Percentiles rank a stretch among this genome's conserved stretches.
These are phyloP conservation scores for Spheniscus humboldti DNA, from an alignment of 2,797 vertebrate genomes.

Conservation along the genomic window DNA sequence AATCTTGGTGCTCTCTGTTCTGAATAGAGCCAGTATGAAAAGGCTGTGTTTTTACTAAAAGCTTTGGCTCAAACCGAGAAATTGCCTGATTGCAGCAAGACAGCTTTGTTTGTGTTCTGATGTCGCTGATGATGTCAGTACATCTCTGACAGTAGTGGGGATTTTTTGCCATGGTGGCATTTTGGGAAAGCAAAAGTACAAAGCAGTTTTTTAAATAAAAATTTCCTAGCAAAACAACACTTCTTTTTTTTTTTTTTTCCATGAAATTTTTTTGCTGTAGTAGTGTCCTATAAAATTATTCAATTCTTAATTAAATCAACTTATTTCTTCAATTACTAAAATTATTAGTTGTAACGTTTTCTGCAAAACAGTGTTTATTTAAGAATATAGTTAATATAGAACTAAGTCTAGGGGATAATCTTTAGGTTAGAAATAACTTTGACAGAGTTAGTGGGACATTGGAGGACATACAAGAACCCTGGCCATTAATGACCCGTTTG, in stretches of 20 bases:
- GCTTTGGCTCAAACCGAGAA: not conserved
- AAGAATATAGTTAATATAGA: not conserved
- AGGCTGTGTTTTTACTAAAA: not conserved
- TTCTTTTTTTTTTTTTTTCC: not conserved
- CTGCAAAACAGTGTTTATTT: not conserved
- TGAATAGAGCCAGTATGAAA: not conserved
- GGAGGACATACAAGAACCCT: not conserved
- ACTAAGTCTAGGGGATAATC: not conserved
- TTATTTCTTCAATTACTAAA: not conserved
- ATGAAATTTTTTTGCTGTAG: not conserved
- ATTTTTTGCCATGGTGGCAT: not conserved
- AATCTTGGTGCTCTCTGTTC: not conserved
- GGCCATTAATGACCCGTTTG: accelerated
- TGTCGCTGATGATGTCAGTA: not conserved
- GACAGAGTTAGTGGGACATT: not conserved
- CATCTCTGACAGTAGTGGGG: not conserved
- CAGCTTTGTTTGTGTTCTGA: constrained; percentile 11
- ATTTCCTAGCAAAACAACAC: not conserved
- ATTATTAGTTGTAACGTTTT: not conserved
- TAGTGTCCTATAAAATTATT: not conserved
- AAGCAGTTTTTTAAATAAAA: not conserved
- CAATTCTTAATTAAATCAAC: not conserved
- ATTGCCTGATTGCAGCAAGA: not conserved
- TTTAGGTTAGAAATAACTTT: not conserved
- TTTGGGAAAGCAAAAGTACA: not conserved